A percentile compares a stretch with the other conserved stretches of the same genome.
These are phyloP conservation scores for Ataeniobius toweri DNA, from an alignment of 2,797 vertebrate species.

Conservation along the genomic window DNA sequence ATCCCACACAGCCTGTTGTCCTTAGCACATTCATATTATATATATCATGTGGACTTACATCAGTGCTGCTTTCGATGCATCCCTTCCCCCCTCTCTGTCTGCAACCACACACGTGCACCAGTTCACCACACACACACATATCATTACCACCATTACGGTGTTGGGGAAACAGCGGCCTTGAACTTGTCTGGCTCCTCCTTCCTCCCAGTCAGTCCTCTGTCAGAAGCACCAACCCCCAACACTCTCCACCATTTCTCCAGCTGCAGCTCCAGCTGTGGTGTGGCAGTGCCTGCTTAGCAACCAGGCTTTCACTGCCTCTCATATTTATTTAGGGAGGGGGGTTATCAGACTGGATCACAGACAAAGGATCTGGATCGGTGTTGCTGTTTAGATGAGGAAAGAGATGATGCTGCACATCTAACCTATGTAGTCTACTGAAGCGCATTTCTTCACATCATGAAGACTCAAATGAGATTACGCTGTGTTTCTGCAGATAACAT, in stretches of 20 bases:
- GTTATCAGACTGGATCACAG: slow-evolving; percentile 46
- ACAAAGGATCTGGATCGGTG: slow-evolving; percentile 60
- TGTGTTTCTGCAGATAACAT: background rate
- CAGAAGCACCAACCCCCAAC: slow-evolving; percentile 72
- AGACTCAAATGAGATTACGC: background rate
- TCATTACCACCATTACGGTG: slow-evolving; percentile 49
- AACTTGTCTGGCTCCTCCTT: slow-evolving; percentile 77
- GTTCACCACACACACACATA: slow-evolving; percentile 31
- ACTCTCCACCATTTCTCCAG: slow-evolving; percentile 58
- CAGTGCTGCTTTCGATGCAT: slow-evolving; percentile 57
- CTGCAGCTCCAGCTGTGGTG: slow-evolving; percentile 78
- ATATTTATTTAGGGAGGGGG: slow-evolving; percentile 28
- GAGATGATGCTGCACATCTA: slow-evolving; percentile 6
- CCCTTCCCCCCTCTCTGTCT: slow-evolving; percentile 68
- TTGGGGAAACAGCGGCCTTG: slow-evolving; percentile 69
- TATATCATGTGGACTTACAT: slow-evolving; percentile 53
- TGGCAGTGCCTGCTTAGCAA: slow-evolving; percentile 82
- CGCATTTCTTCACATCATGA: background rate
- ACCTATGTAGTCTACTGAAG: slow-evolving; percentile 6
- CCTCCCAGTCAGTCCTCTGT: slow-evolving; percentile 47
- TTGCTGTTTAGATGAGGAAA: slow-evolving; percentile 19
- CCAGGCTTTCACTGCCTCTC: slow-evolving; percentile 57
- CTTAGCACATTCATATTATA: slow-evolving; percentile 41
- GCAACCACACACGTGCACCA: slow-evolving; percentile 29
- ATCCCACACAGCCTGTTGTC: slow-evolving; percentile 43